Evolutionary conservation across 1,140 invertebrate species (phyloP).

Genomic region (Heliconius eleuchia): DNA sequence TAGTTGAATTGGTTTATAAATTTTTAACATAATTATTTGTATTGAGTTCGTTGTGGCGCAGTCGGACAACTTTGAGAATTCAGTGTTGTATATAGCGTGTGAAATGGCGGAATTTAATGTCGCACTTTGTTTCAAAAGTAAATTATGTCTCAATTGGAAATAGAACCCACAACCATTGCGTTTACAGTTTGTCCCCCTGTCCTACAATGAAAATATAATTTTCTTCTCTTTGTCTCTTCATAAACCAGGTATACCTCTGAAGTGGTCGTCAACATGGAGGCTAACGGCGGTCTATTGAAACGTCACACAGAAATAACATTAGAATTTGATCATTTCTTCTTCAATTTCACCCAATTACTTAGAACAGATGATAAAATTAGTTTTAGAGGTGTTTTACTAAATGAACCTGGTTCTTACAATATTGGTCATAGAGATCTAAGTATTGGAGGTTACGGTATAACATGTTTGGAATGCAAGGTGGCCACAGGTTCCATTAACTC

Average conservation of each 20-base stretch:
- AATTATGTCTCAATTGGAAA: neutral
- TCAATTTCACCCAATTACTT: conserved; percentile 86
- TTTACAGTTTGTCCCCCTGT: too few relatives aligned
- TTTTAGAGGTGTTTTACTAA: conserved; percentile 85
- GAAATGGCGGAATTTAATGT: neutral
- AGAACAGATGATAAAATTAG: conserved; percentile 86
- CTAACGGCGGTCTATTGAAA: conserved; percentile 83
- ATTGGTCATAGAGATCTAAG: conserved; percentile 82
- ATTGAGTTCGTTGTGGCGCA: too few relatives aligned
- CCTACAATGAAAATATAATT: too few relatives aligned
- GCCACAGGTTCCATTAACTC: conserved; percentile 76
- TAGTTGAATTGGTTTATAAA: too few relatives aligned
- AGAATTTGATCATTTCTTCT: conserved; percentile 84
- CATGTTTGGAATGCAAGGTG: conserved; percentile 85
- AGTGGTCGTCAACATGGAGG: conserved; percentile 86
- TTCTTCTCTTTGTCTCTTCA: too few relatives aligned
- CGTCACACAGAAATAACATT: conserved; percentile 84
- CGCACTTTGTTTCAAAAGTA: neutral
- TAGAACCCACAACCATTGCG: too few relatives aligned
- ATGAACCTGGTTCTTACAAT: conserved; percentile 68
- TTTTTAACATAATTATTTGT: too few relatives aligned
- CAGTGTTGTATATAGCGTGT: too few relatives aligned
- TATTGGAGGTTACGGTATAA: conserved; percentile 84
- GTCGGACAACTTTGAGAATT: too few relatives aligned
- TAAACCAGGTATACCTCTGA: conserved; percentile 85